Base-by-base conservation (phyloP, 2,888 invertebrate genomes). In the Cheilosia variabilis region DNA sequence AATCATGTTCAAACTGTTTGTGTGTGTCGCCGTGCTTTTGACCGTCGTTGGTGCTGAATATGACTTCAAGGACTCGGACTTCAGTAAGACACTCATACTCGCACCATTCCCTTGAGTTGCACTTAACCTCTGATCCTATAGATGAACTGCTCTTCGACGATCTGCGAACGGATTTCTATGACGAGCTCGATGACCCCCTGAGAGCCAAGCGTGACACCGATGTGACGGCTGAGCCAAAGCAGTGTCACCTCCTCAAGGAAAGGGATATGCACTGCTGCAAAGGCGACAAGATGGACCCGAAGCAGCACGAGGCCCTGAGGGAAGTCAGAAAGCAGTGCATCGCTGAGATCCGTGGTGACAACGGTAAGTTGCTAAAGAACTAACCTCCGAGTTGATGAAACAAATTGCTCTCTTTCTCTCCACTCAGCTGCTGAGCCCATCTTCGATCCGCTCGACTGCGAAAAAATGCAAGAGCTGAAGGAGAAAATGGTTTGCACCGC, bases 391-490 rank as follows among this genome's bases (percentile, higher is more conserved):
- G n/a, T 17, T 27, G 10, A 6, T 43, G 5, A 13, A 6, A 24
- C n/a, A n/a, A n/a, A 19, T n/a, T 17, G 1, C 2, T 47, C 17
- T 15, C 15, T 19, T 9, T 15, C 15, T 7, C 31, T 5, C 43
- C 15, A 22, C 43, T 3, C 24, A 89, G 88, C 78, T 34, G 55
- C 65, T 10, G 88, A 87, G 15, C 63, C 72, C 13, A 78, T 71
- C 45, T 88, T 87, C n/a, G 88, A 89, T 87, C 89, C 89, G 13
- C 89, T 89, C 60, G 78, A 89, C 50, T 89, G 89, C 50, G 87
- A 87, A 13, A 80, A 88, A 50, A 87, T 89, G 87, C 63, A 83
- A 50, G 68, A 79, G 22, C 52, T 89, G 6, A 89, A 89, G 65
- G 77, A 88, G 22, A 75, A 89, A 53, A 87, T 88, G 24, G 80